phyloP scores from a whole-genome alignment of 2,113 vertebrate genomes.

The Nibea albiflora region DNA sequence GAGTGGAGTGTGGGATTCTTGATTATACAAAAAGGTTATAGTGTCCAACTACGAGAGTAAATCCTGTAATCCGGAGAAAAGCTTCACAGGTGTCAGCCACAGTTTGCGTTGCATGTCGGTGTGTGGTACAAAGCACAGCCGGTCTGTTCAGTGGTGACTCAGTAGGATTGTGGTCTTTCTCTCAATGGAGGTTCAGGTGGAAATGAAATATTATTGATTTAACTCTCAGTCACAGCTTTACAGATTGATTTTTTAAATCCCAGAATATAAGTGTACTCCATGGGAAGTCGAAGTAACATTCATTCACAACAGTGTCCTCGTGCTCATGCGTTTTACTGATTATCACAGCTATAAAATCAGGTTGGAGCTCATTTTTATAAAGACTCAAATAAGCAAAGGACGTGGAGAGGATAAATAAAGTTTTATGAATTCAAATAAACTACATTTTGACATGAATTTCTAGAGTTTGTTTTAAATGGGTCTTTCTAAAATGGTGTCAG shows the following conservation, averaged over 20 bases:
- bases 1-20: background rate
- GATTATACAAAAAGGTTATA: background rate
- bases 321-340: background rate
- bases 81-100: conserved; percentile 26
- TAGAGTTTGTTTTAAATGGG: background rate
- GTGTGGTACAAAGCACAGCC: background rate
- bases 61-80: conserved; percentile 5
- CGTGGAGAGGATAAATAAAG: background rate
- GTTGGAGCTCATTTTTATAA: conserved; percentile 9
- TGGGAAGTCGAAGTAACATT: conserved; percentile 7
- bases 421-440: background rate
- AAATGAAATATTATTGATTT: conserved; percentile 57
- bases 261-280: background rate
- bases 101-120: conserved; percentile 8
- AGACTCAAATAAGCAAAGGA: background rate
- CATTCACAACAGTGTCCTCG: conserved; percentile 13
- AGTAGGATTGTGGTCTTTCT: background rate
- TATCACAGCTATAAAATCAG: background rate
- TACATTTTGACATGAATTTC: background rate
- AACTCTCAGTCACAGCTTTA: conserved; percentile 30
- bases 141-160: conserved; percentile 8
- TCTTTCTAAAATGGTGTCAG: background rate
- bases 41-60: background rate
- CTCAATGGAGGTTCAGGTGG: conserved; percentile 11
- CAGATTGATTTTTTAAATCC: conserved; percentile 46